phyloP scores from a whole-genome alignment of 2,888 invertebrate genomes.

The Meliscaeva auricollis region DNA sequence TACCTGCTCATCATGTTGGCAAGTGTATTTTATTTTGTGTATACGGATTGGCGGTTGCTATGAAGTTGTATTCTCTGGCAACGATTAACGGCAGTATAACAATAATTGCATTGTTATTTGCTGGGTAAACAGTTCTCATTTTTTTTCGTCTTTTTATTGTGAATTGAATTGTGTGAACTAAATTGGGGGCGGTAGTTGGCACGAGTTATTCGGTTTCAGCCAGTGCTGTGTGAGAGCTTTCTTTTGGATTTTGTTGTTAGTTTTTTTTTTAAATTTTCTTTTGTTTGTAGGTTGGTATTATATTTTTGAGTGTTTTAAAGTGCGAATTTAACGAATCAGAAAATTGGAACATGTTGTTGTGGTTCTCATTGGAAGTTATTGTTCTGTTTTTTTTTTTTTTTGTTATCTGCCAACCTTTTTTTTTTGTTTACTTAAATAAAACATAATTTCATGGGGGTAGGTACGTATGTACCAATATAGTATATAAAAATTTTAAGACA shows the following conservation, averaged over 20 bases:
- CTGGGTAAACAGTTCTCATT: constrained; percentile 23
- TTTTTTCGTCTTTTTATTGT: neutral
- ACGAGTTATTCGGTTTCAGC: constrained; percentile 1
- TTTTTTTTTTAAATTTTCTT: constrained; percentile 13
- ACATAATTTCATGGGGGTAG: too few relatives aligned
- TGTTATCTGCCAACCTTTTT: too few relatives aligned
- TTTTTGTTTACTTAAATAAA: too few relatives aligned
- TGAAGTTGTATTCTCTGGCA: neutral
- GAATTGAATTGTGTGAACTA: constrained; percentile 21
- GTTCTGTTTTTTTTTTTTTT: constrained; percentile 11
- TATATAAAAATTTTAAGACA: too few relatives aligned
- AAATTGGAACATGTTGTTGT: constrained; percentile 9
- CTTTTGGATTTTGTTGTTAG: constrained; percentile 26
- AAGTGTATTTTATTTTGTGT: constrained; percentile 25
- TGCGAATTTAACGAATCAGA: constrained; percentile 60
- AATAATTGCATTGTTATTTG: constrained; percentile 71
- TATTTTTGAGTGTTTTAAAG: constrained; percentile 14
- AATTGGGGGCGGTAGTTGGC: constrained; percentile 60
- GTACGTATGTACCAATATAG: too few relatives aligned
- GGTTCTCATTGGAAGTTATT: constrained; percentile 18
- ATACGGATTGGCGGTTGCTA: constrained; percentile 16
- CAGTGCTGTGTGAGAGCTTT: constrained; percentile 1
- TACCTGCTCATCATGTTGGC: neutral
- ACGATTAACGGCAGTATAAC: constrained; percentile 41
- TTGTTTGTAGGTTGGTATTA: constrained; percentile 25